These are phyloP conservation scores for Vireo altiloquus DNA, from an alignment of 2,113 vertebrate species.

Conservation along the genomic window DNA sequence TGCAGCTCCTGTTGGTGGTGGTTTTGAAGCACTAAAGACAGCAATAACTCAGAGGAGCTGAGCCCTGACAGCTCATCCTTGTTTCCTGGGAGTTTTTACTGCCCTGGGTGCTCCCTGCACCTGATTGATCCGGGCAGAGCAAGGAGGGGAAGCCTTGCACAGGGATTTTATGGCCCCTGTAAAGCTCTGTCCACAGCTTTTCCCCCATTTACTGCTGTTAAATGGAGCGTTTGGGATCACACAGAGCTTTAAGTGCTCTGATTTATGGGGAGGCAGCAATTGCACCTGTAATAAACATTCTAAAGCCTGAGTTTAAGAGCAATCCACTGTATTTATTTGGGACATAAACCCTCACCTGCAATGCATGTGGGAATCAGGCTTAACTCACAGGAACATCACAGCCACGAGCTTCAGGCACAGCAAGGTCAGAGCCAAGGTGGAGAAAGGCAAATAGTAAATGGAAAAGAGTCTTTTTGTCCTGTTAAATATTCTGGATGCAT, in stretches of 20 bases:
- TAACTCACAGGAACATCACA: conserved; percentile 46
- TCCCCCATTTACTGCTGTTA: conserved; percentile 63
- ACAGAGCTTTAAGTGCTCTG: conserved; percentile 69
- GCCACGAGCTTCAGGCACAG: conserved; percentile 29
- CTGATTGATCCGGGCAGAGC: conserved; percentile 56
- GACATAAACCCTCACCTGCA: conserved; percentile 67
- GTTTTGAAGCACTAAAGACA: not conserved
- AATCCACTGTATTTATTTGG: conserved; percentile 71
- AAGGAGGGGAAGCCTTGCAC: conserved; percentile 37
- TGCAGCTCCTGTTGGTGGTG: not conserved
- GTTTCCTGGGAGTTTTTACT: not conserved
- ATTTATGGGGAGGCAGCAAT: conserved; percentile 66
- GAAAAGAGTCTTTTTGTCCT: conserved; percentile 5
- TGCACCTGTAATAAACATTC: conserved; percentile 64
- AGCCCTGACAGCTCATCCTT: conserved; percentile 28
- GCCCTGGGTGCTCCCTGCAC: not conserved
- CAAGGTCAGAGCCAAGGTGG: conserved; percentile 71
- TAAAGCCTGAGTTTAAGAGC: conserved; percentile 60
- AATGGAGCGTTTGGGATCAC: conserved; percentile 66
- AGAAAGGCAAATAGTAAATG: conserved; percentile 20
- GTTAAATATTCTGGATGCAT: not conserved
- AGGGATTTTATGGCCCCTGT: conserved; percentile 64
- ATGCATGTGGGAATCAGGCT: conserved; percentile 53
- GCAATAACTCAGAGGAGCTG: not conserved
- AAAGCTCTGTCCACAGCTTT: conserved; percentile 61